These are phyloP conservation scores for Echinops telfairi DNA, from an alignment of 2,113 vertebrate genomes.

Conservation along the genomic window DNA sequence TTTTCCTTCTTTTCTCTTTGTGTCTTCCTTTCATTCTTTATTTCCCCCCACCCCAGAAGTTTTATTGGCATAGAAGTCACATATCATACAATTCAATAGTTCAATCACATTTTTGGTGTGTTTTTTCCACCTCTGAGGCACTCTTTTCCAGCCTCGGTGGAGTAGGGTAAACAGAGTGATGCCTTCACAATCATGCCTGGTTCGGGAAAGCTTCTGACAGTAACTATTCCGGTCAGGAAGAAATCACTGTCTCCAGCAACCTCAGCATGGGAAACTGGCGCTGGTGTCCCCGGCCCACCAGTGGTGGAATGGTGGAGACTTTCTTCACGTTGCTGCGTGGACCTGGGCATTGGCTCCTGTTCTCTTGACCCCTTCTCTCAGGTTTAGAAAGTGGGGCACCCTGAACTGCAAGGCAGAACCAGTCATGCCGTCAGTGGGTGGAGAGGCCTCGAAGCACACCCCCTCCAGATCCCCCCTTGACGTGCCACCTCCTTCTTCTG, in stretches of 20 bases:
- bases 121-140: neutral
- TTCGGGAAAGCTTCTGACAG: conserved; percentile 49
- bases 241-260: neutral
- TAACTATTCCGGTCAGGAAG: neutral
- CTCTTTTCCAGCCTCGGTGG: conserved; percentile 6
- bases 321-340: neutral
- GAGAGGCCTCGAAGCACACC: conserved; percentile 37
- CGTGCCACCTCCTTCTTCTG: conserved; percentile 73
- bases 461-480: neutral
- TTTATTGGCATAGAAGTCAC: too few relatives aligned
- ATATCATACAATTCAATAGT: too few relatives aligned
- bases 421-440: conserved; percentile 63
- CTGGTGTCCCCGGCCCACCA: neutral
- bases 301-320: neutral
- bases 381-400: conserved; percentile 59
- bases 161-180: conserved; percentile 39
- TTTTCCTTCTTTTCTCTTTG: neutral
- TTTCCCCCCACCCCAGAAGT: too few relatives aligned
- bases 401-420: conserved; percentile 63
- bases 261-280: neutral
- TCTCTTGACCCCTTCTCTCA: conserved; percentile 49
- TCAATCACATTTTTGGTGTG: neutral
- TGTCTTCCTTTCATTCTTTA: too few relatives aligned
- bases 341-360: conserved; percentile 30
- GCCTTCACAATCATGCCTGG: conserved; percentile 4